Conservation (phyloP, 2,113 vertebrate genomes). For the Mionectes macconnelli region DNA sequence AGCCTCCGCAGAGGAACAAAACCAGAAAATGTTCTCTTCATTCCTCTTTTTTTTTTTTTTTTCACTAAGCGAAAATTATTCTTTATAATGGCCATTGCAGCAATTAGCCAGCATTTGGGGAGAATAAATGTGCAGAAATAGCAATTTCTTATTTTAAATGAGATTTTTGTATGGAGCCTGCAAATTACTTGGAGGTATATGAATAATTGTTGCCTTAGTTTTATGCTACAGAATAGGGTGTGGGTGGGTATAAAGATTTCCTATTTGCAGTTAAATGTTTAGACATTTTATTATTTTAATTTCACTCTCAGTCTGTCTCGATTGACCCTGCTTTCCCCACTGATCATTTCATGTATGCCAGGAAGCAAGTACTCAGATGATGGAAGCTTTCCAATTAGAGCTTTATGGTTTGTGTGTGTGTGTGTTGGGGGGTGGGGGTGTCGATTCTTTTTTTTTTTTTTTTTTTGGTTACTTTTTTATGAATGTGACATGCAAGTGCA, state of each 20-base stretch:
- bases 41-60: conserved; percentile 83
- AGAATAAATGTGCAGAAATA: conserved; percentile 85
- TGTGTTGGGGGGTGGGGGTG: neutral
- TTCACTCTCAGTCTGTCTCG: conserved; percentile 79
- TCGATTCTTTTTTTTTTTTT: neutral
- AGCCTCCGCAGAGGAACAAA: conserved; percentile 89
- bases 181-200: conserved; percentile 85
- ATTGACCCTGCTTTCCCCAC: conserved; percentile 78
- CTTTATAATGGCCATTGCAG: conserved; percentile 85
- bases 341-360: conserved; percentile 76
- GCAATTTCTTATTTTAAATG: conserved; percentile 88
- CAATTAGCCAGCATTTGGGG: conserved; percentile 88
- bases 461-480: conserved; percentile 31
- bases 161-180: conserved; percentile 82
- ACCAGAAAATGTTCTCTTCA: conserved; percentile 90
- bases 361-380: conserved; percentile 76
- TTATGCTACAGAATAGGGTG: conserved; percentile 79
- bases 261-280: conserved; percentile 86
- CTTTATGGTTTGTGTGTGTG: neutral
- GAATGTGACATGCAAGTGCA: conserved; percentile 69
- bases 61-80: conserved; percentile 88
- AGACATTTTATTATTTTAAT: conserved; percentile 87
- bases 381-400: conserved; percentile 77
- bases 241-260: conserved; percentile 83
- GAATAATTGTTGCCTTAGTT: conserved; percentile 82